Base-by-base conservation (phyloP, 2,113 vertebrate species). In the Chaetorhynchus papuensis region DNA sequence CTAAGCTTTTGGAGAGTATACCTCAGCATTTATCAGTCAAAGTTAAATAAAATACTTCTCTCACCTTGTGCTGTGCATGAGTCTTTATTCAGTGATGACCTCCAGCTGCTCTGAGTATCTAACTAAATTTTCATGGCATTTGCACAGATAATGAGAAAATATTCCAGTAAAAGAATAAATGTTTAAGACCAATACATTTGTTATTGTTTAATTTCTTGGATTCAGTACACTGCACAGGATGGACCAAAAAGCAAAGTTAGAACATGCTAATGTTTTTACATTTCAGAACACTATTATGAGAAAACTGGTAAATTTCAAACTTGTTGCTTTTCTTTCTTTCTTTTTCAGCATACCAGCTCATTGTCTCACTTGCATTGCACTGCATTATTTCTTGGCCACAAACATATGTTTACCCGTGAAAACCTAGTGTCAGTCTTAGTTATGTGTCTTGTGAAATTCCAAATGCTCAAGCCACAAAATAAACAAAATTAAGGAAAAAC, bases 401-500 rank as follows among this genome's bases (percentile, higher is more conserved):
- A 94, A 90, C 87, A 87, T 89, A 39, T 90, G 87, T 94, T 97
- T 96, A 90, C 78, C 33, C 30, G 3, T 96, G 94, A 96, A 96
- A 94, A 85, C 50, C 54, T 83, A 84, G 63, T 97, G 93, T 97
- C 93, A 96, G 56, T 89, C 89, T 92, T 57, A 89, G 45, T 91
- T 96, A 54, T 57, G 61, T 35, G 63, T 95, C 91, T 96, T 97
- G 89, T 97, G 95, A 96, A 96, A 96, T 88, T 94, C 87, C 63
- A 94, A 96, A 96, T n/a, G 87, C 66, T 91, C 63, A 87, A 90
- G 42, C 96, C 96, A 96, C 95, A 96, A 94, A 81, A 90, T 57
- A 96, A 96, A 93, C 95, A 96, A 90, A 92, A 91, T 72, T 77
- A 90, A 89, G 90, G 85, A 94, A 93, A 96, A 96, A 92, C 72